Base-by-base conservation (phyloP, 2,113 vertebrate genomes). In the Uria lomvia region DNA sequence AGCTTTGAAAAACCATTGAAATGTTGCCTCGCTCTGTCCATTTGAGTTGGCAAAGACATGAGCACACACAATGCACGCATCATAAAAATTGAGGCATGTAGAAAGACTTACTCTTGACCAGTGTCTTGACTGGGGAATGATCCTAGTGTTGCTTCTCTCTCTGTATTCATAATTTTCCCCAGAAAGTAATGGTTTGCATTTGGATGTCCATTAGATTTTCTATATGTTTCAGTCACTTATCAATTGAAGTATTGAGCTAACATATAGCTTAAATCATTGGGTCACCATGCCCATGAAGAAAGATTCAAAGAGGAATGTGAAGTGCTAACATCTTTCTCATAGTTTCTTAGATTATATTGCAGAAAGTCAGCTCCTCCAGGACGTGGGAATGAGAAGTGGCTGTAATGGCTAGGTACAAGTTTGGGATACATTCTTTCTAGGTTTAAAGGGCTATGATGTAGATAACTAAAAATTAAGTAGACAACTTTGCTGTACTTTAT, bases 191-290 rank as follows among this genome's bases (percentile, higher is more conserved):
- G 7, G 5, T 43, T 90, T 63, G 0, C n/a, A 11, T 90, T 67
- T 63, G 42, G 42, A 63, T 62, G 17, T 20, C 40, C 26, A 1
- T 40, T 38, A 16, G 7, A 38, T 56, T 71, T 27, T 38, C 18
- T 13, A 17, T 36, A 8, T 36, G 40, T 53, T n/a, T 23, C 5
- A 15, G 23, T 90, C 0, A 0, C 2, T 78, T 71, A 9, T 13
- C 71, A 29, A 6, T 8, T 79, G 45, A 66, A 47, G 26, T n/a
- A 66, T 1, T 4, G 17, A 60, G 27, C 13, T 79, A 77, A 32
- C 6, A 34, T 27, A n/a, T 19, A 73, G 8, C 34, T 42, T 71
- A 60, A 63, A 58, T 70, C 29, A 7, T 3, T 43, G 47, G 17
- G 8, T 67, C 27, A 8, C 24, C 38, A 2, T 36, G 32, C 10